Evolutionary conservation across 2,113 vertebrate species (phyloP).

Genomic region (Myanophis thanlyinensis): DNA sequence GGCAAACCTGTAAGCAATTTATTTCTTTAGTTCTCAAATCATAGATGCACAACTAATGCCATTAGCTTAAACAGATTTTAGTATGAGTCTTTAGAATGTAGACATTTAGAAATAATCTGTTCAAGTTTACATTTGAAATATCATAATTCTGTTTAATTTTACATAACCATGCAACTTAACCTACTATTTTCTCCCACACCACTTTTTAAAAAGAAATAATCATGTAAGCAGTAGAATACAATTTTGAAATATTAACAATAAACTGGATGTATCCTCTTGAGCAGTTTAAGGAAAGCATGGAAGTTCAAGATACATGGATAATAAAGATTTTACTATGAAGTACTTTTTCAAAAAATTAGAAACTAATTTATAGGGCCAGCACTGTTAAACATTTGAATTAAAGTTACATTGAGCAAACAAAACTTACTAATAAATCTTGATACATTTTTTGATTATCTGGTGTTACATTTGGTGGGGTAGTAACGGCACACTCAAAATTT

Average conservation of each 20-base stretch:
- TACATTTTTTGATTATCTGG: slow-evolving; percentile 75
- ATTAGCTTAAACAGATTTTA: not conserved
- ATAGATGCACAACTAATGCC: not conserved
- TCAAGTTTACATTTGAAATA: not conserved
- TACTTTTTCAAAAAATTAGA: not conserved
- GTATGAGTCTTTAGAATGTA: not conserved
- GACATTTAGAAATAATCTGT: not conserved
- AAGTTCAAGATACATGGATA: not conserved
- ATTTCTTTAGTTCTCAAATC: not conserved
- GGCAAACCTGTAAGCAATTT: not conserved
- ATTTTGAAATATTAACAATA: not conserved
- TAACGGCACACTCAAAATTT: slow-evolving; percentile 9
- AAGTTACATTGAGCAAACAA: not conserved
- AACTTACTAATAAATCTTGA: slow-evolving; percentile 79
- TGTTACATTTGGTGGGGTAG: slow-evolving; percentile 12
- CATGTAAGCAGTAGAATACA: not conserved
- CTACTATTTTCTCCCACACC: not conserved
- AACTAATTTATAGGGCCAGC: not conserved
- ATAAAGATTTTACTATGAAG: not conserved
- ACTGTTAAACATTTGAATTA: not conserved
- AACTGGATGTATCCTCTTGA: not conserved
- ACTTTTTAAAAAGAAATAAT: not conserved
- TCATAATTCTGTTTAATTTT: not conserved
- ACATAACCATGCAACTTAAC: not conserved
- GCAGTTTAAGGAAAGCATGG: not conserved